A percentile compares a stretch with the other conserved stretches of the same genome.
These are phyloP conservation scores for Sebastes trivittatus DNA, from an alignment of 2,797 vertebrate species.

Conservation along the genomic window DNA sequence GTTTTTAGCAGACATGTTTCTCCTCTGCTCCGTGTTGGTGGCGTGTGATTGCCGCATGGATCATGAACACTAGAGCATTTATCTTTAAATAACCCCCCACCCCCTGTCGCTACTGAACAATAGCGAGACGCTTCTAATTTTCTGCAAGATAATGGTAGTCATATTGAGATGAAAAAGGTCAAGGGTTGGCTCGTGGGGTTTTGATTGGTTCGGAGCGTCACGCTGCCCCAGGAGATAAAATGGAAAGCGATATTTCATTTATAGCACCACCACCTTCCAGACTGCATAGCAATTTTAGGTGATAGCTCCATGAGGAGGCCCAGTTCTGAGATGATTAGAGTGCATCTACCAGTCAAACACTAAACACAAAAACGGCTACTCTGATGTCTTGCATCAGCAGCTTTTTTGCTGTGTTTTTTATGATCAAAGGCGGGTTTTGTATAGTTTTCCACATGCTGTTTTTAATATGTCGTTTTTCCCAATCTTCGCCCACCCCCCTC, in stretches of 20 bases:
- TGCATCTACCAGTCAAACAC: conserved; percentile 49
- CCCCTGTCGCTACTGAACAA: conserved; percentile 79
- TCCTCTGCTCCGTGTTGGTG: conserved; percentile 43
- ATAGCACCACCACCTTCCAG: conserved; percentile 50
- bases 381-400: conserved; percentile 50
- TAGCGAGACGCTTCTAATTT: conserved; percentile 86
- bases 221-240: conserved; percentile 76
- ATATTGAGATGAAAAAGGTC: conserved; percentile 86
- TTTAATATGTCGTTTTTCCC: conserved; percentile 67
- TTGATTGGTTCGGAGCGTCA: conserved; percentile 84
- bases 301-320: conserved; percentile 56
- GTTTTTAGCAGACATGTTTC: conserved; percentile 51
- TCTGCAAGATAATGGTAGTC: conserved; percentile 87
- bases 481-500: conserved; percentile 45
- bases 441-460: conserved; percentile 39
- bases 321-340: conserved; percentile 61
- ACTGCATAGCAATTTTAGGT: conserved; percentile 64
- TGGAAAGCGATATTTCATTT: conserved; percentile 76
- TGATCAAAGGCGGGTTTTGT: conserved; percentile 46
- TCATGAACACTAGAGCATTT: conserved; percentile 76
- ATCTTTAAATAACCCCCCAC: conserved; percentile 83
- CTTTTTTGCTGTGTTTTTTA: conserved; percentile 33
- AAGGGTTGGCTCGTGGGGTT: conserved; percentile 81
- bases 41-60: conserved; percentile 70
- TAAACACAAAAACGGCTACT: conserved; percentile 50